Base-by-base conservation (phyloP, 2,797 vertebrate species). In the Manis pentadactyla region DNA sequence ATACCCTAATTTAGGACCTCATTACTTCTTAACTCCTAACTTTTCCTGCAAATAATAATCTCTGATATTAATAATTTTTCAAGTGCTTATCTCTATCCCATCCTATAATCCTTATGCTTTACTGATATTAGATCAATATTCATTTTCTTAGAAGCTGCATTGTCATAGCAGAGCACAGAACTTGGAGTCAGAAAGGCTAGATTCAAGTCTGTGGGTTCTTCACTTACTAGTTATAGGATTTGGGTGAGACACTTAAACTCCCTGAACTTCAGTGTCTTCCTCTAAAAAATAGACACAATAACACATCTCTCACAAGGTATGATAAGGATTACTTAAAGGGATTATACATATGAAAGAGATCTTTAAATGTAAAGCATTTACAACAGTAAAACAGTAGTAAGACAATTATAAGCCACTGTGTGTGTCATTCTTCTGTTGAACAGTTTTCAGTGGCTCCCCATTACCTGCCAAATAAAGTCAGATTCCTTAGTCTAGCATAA, bases 11-110 rank as follows among this genome's bases (percentile, higher is more conserved):
- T 66, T 77, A 75, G 68, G 55, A n/a, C 49, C 12, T n/a, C 21
- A 2, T 75, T 66, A 37, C 37, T 90, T 88, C 73, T 68, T 64
- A 95, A 90, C 12, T 8, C 27, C 63, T 42, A 34, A 55, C 34
- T 93, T 94, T 92, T 90, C 57, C 73, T 88, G 61, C 18, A 94
- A 71, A 78, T 83, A 57, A 34, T 74, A 79, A 75, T 83, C 46
- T 53, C 66, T 42, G 12, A 31, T 49, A 77, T 23, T 89, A 85
- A 90, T 34, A 53, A 81, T 49, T 92, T 87, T 90, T 19, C 19
- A 55, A 34, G 15, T 46, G 3, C 13, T 17, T 90, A 25, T 83
- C 27, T 91, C 77, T 61, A 6, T 19, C 55, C 18, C 17, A 15
- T n/a, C 29, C 17, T 84, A 53, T 23, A 59, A 86, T 29, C 64